Percentiles rank a stretch among this genome's conserved stretches.
Conservation (phyloP, 2,888 invertebrate species). For the Rhagonycha fulva region DNA sequence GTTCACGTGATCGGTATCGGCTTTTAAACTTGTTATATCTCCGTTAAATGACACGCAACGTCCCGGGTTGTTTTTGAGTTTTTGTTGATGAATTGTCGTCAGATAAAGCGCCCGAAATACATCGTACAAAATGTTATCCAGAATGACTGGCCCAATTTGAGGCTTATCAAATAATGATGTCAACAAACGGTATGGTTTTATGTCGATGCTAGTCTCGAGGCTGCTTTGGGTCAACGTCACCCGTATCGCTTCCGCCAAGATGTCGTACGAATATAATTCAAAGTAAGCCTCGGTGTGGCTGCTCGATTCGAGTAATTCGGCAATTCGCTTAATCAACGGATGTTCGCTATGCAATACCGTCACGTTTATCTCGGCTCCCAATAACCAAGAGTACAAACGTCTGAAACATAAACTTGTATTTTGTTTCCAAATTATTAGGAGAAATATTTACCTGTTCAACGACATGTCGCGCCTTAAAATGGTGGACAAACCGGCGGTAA, state of each 20-base stretch:
- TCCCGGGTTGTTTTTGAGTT: slow-evolving; percentile 44
- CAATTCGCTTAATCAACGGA: slow-evolving; percentile 44
- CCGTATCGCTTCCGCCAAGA: slow-evolving; percentile 68
- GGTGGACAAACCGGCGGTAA: slow-evolving; percentile 73
- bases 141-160: slow-evolving; percentile 79
- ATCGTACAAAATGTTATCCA: slow-evolving; percentile 77
- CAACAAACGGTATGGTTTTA: slow-evolving; percentile 76
- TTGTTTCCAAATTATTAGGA: background rate
- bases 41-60: slow-evolving; percentile 54
- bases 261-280: slow-evolving; percentile 65
- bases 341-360: slow-evolving; percentile 49
- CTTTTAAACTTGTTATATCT: slow-evolving; percentile 50
- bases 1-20: slow-evolving; percentile 41
- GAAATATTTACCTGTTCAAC: slow-evolving; percentile 67
- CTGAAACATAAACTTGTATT: slow-evolving; percentile 50
- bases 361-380: slow-evolving; percentile 71
- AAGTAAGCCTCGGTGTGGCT: slow-evolving; percentile 62
- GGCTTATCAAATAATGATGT: slow-evolving; percentile 85
- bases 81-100: slow-evolving; percentile 57
- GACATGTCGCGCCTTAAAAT: slow-evolving; percentile 88
- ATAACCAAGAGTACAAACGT: slow-evolving; percentile 82
- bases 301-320: slow-evolving; percentile 43
- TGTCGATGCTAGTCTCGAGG: slow-evolving; percentile 59
- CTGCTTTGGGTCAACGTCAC: slow-evolving; percentile 63
- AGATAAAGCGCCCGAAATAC: slow-evolving; percentile 70